Evolutionary conservation across 2,113 vertebrate genomes (phyloP), one percentile per base, ranked within the genome.

Genomic region (Herpetotheres cachinnans): DNA sequence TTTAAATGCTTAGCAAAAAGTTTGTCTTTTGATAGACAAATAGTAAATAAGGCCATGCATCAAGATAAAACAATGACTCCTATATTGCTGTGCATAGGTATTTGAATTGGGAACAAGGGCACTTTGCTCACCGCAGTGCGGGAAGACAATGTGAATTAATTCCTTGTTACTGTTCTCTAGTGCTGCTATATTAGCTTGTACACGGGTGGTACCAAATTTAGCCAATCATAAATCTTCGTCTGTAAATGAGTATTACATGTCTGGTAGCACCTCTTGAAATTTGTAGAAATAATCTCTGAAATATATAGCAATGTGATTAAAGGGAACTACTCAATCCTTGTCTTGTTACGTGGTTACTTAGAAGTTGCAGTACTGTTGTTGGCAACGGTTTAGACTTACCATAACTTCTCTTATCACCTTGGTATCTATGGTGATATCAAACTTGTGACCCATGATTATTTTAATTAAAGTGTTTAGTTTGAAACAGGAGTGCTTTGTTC

Each of bases 401-500:
- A 5, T 82, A 91, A 46, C 49, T 91, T 82, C 36, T 89, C 40
- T 81, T 96, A 77, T 56, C 93, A 70, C 87, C 70, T 91, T 69
- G 61, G 84, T 95, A 54, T 94, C 90, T 93, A 54, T 47, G 78
- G 84, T 77, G 70, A 80, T 92, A 82, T 3, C 92, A 85, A 85
- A 86, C 93, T 94, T 88, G 66, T 90, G 92, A 86, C 87, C 92
- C 27, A 8, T 82, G 54, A 70, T 95, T 65, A 59, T 61, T 95
- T 92, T 62, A 84, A 87, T 90, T 86, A 46, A 95, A 93, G 58
- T 92, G 65, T 82, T 93, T 42, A 8, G 67, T 88, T 93, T 92
- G 80, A 89, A 91, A 84, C 73, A 82, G 86, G 72, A 86, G 47
- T 95, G 83, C 78, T 86, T 91, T 94, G 70, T 95, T 90, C 61